A percentile compares a stretch with the other conserved stretches of the same genome.
Evolutionary conservation across 1,140 invertebrate genomes (phyloP).

Genomic region (Ostrea denselamellosa): DNA sequence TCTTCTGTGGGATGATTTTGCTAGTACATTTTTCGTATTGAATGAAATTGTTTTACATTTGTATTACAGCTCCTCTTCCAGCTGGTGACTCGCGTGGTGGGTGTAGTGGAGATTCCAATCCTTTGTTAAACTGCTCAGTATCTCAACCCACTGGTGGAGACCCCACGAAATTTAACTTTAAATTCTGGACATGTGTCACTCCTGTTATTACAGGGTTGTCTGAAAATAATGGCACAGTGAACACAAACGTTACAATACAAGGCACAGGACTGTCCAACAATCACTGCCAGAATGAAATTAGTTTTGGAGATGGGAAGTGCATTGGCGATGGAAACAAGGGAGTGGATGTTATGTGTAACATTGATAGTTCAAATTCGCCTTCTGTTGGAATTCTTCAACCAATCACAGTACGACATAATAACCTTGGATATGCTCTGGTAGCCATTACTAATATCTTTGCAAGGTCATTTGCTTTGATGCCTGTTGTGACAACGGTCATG

Average conservation of each 20-base stretch:
- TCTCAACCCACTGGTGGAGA: background rate
- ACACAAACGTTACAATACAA: conserved; percentile 57
- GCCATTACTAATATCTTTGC: conserved; percentile 44
- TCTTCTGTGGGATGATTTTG: background rate
- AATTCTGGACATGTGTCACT: conserved; percentile 63
- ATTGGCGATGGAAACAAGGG: conserved; percentile 40
- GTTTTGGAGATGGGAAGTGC: conserved; percentile 53
- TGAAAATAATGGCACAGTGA: conserved; percentile 57
- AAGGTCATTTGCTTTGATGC: conserved; percentile 59
- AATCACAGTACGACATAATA: conserved; percentile 61
- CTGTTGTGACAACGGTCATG: conserved; percentile 55
- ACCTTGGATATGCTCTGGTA: conserved; percentile 63
- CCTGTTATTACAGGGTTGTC: conserved; percentile 60
- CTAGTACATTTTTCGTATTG: background rate
- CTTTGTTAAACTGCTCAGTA: conserved; percentile 52
- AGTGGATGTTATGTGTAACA: conserved; percentile 41
- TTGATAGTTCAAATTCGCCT: conserved; percentile 53
- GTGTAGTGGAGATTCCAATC: conserved; percentile 45
- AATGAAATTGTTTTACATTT: background rate
- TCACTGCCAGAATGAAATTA: conserved; percentile 65
- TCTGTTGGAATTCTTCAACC: conserved; percentile 57
- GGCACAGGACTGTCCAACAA: conserved; percentile 64
- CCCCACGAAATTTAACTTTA: conserved; percentile 60
- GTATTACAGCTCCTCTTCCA: background rate
- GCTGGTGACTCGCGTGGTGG: background rate